Evolutionary conservation across 2,797 vertebrate genomes (phyloP), one percentile per base, ranked within the genome.

Genomic region (Anableps anableps): DNA sequence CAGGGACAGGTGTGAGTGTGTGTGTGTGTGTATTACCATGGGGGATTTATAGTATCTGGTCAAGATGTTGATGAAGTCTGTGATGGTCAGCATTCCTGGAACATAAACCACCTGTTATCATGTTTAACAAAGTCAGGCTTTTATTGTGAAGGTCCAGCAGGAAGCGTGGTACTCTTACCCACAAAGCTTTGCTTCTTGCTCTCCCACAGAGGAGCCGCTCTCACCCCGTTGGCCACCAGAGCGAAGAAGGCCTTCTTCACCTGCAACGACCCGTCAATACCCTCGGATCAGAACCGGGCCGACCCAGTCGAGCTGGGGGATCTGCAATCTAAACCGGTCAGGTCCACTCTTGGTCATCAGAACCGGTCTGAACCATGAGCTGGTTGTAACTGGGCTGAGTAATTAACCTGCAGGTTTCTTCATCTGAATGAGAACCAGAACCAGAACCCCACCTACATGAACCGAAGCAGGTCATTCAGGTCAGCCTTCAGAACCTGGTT

Each of bases 11-110:
- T 84, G 81, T 83, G 80, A 19, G 77, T 80, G 83, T 76, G 83
- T 77, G 80, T 80, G 85, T 79, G 70, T 75, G 85, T 80, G 71
- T 77, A 75, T 88, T 95, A 99, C 98, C 98, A 99, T 98, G 83
- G 98, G 98, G 19, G 98, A 99, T 86, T 98, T 99, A 94, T 99
- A 99, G 95, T 99, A 99, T 97, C 98, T 97, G 95, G 98, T 98
- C 83, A 99, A 96, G 94, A 99, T 99, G 95, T 99, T 99, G 95
- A 99, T 99, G 96, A 99, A 99, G 94, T 99, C 98, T 95, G 98
- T 99, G 95, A 99, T 99, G 77, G 98, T 99, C 94, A 99, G 94
- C 98, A 99, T 99, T 92, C 98, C 98, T 99, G 92, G 29, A 87
- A 86, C 34, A 85, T 60, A 66, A 36, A 21, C 62, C 17, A 8